phyloP scores from a whole-genome alignment of 2,113 vertebrate species.

The Ondatra zibethicus region DNA sequence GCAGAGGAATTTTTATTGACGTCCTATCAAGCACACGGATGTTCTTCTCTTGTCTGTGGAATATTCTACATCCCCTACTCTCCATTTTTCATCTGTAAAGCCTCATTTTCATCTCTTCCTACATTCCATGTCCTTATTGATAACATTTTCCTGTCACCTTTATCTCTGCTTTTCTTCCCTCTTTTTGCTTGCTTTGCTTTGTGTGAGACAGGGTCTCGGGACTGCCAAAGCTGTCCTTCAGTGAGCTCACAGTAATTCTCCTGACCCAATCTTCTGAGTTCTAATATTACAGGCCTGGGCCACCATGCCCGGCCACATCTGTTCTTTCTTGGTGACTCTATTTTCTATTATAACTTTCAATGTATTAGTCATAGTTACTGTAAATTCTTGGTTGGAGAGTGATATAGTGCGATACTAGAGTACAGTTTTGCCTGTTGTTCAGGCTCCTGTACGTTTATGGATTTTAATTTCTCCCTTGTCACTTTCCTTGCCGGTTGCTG shows the following conservation, averaged over 20 bases:
- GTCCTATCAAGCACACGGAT: rapidly evolving
- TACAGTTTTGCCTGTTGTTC: background rate
- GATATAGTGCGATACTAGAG: background rate
- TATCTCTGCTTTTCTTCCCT: background rate
- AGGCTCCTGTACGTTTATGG: background rate
- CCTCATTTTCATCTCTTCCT: background rate
- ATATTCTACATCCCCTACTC: background rate
- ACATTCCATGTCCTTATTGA: background rate
- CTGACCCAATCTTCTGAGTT: background rate
- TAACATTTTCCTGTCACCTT: background rate
- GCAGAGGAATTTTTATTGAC: background rate
- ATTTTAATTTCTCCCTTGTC: background rate
- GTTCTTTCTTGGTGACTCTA: background rate
- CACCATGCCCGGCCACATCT: background rate
- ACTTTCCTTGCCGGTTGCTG: background rate
- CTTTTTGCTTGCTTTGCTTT: background rate
- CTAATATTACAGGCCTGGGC: background rate
- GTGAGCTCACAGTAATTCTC: background rate
- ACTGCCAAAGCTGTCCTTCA: background rate
- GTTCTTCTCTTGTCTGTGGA: background rate
- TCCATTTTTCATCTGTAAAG: background rate
- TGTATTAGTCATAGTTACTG: background rate
- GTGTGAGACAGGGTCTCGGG: background rate
- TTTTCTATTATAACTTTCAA: background rate
- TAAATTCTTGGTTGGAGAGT: background rate